Conservation (phyloP, 2,113 vertebrate genomes). For the Gallinago jamesoni region DNA sequence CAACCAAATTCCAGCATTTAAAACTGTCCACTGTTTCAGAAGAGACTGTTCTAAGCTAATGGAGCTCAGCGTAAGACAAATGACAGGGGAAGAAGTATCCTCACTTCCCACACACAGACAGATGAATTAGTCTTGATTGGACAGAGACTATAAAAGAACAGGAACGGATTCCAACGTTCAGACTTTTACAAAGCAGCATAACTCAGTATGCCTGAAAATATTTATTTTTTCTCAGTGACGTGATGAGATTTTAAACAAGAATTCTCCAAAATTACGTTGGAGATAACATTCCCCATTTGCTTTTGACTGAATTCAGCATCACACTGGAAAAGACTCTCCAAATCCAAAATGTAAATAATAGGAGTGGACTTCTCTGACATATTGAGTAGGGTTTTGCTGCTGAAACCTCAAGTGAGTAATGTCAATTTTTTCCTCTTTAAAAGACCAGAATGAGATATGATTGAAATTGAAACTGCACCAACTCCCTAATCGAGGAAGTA, state of each 20-base stretch:
- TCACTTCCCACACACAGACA: constrained; percentile 17
- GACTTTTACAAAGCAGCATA: not conserved
- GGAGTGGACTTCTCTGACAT: not conserved
- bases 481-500: not conserved
- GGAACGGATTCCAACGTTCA: not conserved
- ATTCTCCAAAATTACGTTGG: not conserved
- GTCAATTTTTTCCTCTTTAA: not conserved
- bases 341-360: not conserved
- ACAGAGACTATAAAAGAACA: not conserved
- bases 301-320: not conserved
- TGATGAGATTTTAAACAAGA: not conserved
- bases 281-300: not conserved
- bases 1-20: not conserved
- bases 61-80: not conserved
- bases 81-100: not conserved
- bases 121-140: not conserved
- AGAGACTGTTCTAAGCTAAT: constrained; percentile 13
- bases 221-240: not conserved
- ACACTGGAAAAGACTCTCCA: not conserved
- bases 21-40: not conserved
- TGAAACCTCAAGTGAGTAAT: not conserved
- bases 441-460: not conserved
- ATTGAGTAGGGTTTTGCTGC: not conserved
- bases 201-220: not conserved
- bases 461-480: not conserved